Percentiles rank a stretch among this genome's conserved stretches.
These are phyloP conservation scores for Cheirogaleus medius DNA, from an alignment of 2,113 vertebrate genomes.

Conservation along the genomic window DNA sequence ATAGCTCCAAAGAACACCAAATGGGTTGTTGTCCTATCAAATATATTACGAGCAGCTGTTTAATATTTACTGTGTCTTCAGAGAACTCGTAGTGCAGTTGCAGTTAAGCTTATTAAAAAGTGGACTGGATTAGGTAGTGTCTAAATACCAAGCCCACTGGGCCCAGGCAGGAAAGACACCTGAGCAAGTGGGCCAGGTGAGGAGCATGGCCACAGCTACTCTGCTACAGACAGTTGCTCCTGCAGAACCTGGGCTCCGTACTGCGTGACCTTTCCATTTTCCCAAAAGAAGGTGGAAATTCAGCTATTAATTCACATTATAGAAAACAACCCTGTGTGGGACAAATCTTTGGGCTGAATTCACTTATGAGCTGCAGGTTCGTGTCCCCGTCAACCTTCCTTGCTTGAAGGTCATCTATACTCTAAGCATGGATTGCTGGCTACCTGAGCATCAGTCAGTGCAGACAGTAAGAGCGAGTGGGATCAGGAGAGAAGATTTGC, in stretches of 20 bases:
- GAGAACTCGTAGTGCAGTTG: neutral
- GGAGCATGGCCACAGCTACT: neutral
- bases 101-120: neutral
- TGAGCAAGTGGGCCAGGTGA: neutral
- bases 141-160: neutral
- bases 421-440: neutral
- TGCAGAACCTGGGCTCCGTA: neutral
- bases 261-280: neutral
- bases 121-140: no score
- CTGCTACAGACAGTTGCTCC: neutral
- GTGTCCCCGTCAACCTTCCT: neutral
- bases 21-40: neutral
- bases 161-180: neutral
- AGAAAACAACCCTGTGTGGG: neutral
- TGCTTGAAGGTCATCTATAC: neutral
- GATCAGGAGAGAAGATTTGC: neutral
- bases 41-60: neutral
- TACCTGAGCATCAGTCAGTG: neutral
- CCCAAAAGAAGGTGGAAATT: neutral
- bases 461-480: neutral
- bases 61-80: neutral
- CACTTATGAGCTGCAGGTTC: neutral
- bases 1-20: neutral
- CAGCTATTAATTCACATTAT: neutral
- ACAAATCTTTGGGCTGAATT: neutral